Evolutionary conservation across 1,140 invertebrate species (phyloP), one percentile per base, ranked within the genome.

Genomic region (Drosophila guanche): DNA sequence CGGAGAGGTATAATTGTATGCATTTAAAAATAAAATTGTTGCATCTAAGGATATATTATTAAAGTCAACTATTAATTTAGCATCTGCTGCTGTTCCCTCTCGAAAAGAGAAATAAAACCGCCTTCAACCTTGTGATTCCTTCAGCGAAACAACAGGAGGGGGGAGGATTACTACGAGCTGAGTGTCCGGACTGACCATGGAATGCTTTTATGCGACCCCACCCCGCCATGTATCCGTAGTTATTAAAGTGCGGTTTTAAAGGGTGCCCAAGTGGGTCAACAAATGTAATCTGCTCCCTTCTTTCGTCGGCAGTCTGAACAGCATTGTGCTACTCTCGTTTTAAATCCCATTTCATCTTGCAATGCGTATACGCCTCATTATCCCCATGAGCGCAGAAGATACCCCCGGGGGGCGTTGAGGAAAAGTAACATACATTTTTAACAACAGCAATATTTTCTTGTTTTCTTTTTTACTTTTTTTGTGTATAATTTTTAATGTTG

Each of bases 321-420:
- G 3, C 20, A 5, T n/a, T 12, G 22, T 33, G 42, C 14, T 71
- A 33, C 14, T 10, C 8, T 33, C 29, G 20, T 55, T 61, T 47
- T 41, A 55, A 48, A 72, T 56, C 46, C 45, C 58, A 56, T 50
- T 63, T 23, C 40, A 41, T 16, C 20, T 53, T 47, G 33, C 55
- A 67, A 60, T 51, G 37, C 55, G 72, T 66, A 67, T 60, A 75
- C 72, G 72, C 72, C 61, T 59, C 71, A 60, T 75, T 75, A 75
- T 67, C 45, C 69, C 29, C 10, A 29, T 37, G 56, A 73, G 69
- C 70, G 42, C 70, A 59, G 66, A 53, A 37, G 37, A 63, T 73
- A 14, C 42, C 20, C 65, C 4, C 33, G 33, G 10, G 5, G 25
- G 37, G 16, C 16, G 16, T 20, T 27, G 14, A 4, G 27, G 7